Percentiles rank a stretch among this genome's conserved stretches.
phyloP scores from a whole-genome alignment of 2,888 invertebrate species.

The Fragum whitleyi region DNA sequence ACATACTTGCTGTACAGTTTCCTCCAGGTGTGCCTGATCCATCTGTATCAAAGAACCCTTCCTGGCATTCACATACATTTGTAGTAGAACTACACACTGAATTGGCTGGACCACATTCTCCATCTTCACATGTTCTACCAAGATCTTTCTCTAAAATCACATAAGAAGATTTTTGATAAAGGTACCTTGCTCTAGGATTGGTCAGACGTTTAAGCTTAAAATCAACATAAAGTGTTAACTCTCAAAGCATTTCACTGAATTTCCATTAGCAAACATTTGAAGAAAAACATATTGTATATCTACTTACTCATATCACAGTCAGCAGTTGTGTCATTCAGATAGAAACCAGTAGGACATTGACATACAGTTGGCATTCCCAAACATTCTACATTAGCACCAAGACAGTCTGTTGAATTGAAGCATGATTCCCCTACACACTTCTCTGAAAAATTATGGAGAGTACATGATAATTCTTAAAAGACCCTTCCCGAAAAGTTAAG shows the following conservation, averaged over 20 bases:
- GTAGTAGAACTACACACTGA: slow-evolving; percentile 3
- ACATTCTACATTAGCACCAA: background rate
- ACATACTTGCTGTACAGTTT: slow-evolving; percentile 5
- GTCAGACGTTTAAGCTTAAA: too few relatives aligned
- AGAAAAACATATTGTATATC: too few relatives aligned
- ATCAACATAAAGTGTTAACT: too few relatives aligned
- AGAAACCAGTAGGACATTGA: background rate
- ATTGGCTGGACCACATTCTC: slow-evolving; percentile 6
- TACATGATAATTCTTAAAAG: too few relatives aligned
- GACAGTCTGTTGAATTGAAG: background rate
- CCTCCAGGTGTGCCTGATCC: background rate
- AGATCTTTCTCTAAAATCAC: slow-evolving; percentile 7
- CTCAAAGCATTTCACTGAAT: too few relatives aligned
- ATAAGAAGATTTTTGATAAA: too few relatives aligned
- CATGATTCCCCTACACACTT: background rate
- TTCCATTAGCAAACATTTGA: too few relatives aligned
- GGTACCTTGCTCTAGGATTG: too few relatives aligned
- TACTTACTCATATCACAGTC: background rate
- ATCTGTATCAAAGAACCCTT: background rate
- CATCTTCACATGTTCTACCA: slow-evolving; percentile 1
- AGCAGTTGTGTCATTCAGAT: background rate
- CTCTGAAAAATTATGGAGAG: background rate
- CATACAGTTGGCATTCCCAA: background rate
- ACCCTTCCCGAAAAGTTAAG: too few relatives aligned
- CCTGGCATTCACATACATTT: slow-evolving; percentile 12